Conservation (phyloP, 2,797 vertebrate genomes). For the Malacoctenus gilli region DNA sequence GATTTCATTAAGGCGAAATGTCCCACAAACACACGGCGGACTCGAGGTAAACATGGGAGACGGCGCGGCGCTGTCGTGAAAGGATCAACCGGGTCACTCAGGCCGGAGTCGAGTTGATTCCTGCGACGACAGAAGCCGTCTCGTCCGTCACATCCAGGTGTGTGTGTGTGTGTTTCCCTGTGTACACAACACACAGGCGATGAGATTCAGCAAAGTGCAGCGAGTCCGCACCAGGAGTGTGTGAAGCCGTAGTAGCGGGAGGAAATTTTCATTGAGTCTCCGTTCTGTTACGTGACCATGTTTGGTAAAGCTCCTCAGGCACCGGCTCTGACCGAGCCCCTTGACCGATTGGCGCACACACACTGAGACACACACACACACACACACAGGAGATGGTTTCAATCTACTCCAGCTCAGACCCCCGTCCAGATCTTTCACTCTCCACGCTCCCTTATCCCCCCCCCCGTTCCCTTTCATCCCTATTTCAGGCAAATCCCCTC, state of each 20-base stretch:
- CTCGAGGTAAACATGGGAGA: constrained; percentile 17
- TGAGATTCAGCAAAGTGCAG: constrained; percentile 5
- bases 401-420: constrained; percentile 73
- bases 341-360: constrained; percentile 55
- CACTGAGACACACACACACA: constrained; percentile 34
- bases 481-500: constrained; percentile 22
- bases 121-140: constrained; percentile 13
- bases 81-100: not conserved
- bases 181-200: constrained; percentile 34
- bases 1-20: constrained; percentile 31
- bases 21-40: constrained; percentile 28
- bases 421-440: constrained; percentile 22
- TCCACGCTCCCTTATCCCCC: too few species aligned
- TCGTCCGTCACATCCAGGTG: constrained; percentile 21
- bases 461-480: too few species aligned
- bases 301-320: constrained; percentile 83
- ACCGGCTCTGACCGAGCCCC: constrained; percentile 70
- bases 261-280: constrained; percentile 71
- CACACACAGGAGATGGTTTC: constrained; percentile 72
- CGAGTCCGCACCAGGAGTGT: constrained; percentile 7
- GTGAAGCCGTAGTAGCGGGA: constrained; percentile 56
- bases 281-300: constrained; percentile 83
- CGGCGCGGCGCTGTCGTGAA: not conserved
- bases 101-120: not conserved
- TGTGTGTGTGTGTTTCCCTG: constrained; percentile 34